Evolutionary conservation across 1,140 invertebrate genomes (phyloP).

Genomic region (Paralvinella palmiformis): DNA sequence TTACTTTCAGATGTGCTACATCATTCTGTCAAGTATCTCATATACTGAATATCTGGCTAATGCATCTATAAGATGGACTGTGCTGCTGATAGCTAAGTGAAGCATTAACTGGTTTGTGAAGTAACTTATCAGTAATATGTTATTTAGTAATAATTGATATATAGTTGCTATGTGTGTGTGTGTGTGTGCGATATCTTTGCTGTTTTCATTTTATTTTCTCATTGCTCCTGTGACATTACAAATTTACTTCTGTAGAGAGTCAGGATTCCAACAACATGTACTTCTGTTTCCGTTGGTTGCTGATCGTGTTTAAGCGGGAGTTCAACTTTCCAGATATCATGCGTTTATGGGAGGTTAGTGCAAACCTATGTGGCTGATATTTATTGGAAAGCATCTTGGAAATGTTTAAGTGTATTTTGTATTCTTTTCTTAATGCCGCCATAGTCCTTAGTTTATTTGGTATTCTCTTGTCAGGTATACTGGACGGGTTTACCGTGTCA

Average conservation of each 20-base stretch:
- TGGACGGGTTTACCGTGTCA: slow-evolving; percentile 87
- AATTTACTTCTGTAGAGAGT: slow-evolving; percentile 56
- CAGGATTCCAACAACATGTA: slow-evolving; percentile 97
- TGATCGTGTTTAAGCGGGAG: slow-evolving; percentile 62
- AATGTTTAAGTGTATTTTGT: neutral
- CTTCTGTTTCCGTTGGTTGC: slow-evolving; percentile 88
- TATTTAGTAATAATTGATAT: too few species aligned
- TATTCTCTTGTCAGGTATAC: slow-evolving; percentile 59
- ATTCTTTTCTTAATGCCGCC: neutral
- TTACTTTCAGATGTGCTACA: too few species aligned
- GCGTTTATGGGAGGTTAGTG: slow-evolving; percentile 55
- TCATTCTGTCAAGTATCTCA: too few species aligned
- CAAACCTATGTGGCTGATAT: neutral
- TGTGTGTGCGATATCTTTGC: too few species aligned
- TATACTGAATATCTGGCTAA: too few species aligned
- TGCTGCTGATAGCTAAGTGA: too few species aligned
- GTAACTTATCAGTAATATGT: too few species aligned
- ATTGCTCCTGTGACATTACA: neutral
- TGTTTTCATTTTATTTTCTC: too few species aligned
- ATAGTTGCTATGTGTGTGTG: too few species aligned
- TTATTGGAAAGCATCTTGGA: neutral
- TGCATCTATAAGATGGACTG: too few species aligned
- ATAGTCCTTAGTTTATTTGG: neutral
- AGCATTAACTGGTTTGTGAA: too few species aligned
- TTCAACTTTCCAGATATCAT: slow-evolving; percentile 57